These are phyloP conservation scores for Leptinotarsa undecemlineata DNA, from an alignment of 1,140 invertebrate species.

Conservation along the genomic window DNA sequence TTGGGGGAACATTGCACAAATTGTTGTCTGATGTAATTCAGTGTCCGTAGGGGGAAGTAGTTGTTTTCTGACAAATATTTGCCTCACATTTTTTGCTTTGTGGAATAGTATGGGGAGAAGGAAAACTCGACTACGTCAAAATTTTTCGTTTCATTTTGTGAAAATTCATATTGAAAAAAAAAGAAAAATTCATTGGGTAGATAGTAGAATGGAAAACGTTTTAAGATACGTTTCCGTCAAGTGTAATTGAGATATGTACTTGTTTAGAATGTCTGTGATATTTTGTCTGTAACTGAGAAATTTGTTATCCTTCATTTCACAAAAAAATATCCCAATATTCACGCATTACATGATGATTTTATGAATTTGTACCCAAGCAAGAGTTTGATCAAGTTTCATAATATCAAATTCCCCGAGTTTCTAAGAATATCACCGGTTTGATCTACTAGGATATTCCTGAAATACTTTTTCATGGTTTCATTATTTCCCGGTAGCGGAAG, in stretches of 20 bases:
- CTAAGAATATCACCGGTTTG: background rate
- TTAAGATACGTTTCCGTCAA: background rate
- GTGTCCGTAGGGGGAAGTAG: no score
- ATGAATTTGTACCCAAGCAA: background rate
- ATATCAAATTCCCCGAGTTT: background rate
- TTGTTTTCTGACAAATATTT: no score
- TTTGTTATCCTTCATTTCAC: background rate
- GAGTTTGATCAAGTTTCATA: background rate
- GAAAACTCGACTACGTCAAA: no score
- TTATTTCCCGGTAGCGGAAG: background rate
- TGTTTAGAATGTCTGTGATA: background rate
- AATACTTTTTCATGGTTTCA: background rate
- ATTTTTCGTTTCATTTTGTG: background rate
- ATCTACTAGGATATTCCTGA: background rate
- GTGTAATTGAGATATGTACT: background rate
- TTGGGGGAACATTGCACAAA: no score
- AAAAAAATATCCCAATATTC: constrained; percentile 1
- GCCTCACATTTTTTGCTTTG: no score
- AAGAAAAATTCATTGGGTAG: background rate
- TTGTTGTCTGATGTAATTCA: no score
- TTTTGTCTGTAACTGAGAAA: background rate
- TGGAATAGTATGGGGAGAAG: no score
- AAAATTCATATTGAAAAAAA: constrained; percentile 2
- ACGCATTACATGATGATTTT: background rate
- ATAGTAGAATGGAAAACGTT: background rate